phyloP scores from a whole-genome alignment of 2,113 vertebrate species.

The Pantherophis guttatus region DNA sequence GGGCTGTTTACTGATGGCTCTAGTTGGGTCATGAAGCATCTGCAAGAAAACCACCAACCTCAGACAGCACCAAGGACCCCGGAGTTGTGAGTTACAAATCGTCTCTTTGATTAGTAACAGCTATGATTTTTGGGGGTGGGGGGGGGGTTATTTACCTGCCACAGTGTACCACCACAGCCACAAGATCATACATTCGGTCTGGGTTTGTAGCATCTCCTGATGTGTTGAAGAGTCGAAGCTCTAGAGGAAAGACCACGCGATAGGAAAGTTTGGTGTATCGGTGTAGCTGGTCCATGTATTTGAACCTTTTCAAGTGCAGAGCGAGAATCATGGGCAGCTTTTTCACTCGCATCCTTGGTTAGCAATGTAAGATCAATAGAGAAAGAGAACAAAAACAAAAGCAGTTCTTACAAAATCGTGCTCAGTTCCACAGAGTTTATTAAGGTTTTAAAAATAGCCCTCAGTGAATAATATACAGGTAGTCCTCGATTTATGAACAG shows the following conservation, averaged over 20 bases:
- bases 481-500: no score
- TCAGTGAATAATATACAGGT: rapidly evolving
- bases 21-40: neutral
- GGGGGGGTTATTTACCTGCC: slow-evolving; percentile 74
- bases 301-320: slow-evolving; percentile 90
- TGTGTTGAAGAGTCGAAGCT: slow-evolving; percentile 92
- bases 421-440: neutral
- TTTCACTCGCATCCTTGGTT: slow-evolving; percentile 85
- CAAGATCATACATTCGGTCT: slow-evolving; percentile 89
- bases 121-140: neutral
- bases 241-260: slow-evolving; percentile 89
- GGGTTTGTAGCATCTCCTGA: slow-evolving; percentile 92
- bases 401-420: neutral
- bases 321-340: slow-evolving; percentile 93
- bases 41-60: neutral
- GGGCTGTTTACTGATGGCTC: no score
- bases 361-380: neutral
- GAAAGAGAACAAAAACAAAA: no score
- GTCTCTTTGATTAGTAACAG: no score
- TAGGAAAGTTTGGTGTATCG: slow-evolving; percentile 94
- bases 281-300: slow-evolving; percentile 95
- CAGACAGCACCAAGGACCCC: no score
- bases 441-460: neutral
- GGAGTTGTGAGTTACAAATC: no score
- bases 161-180: slow-evolving; percentile 91